Evolutionary conservation across 2,113 vertebrate genomes (phyloP).

Genomic region (Lepus europaeus): DNA sequence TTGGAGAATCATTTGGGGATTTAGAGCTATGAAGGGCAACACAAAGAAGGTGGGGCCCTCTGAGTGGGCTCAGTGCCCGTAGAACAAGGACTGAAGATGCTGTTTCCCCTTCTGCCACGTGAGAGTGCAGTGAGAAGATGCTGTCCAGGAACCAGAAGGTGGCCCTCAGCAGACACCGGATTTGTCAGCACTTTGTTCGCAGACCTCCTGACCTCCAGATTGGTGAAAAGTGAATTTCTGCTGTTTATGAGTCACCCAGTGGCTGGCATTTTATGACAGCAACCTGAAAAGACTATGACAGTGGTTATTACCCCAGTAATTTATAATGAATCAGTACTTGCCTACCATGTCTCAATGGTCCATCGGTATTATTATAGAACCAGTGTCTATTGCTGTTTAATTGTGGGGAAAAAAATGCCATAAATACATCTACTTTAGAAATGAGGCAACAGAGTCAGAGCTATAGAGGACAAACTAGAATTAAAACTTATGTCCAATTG

Average conservation of each 20-base stretch:
- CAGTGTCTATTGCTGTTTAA: background rate
- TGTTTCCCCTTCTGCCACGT: background rate
- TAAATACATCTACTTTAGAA: background rate
- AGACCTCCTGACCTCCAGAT: background rate
- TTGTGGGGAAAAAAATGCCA: background rate
- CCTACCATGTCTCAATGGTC: background rate
- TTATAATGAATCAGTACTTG: background rate
- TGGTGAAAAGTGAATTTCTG: background rate
- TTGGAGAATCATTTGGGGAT: background rate
- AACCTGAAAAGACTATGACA: background rate
- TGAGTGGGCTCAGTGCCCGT: too few relatives aligned
- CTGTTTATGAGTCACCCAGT: background rate
- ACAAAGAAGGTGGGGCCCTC: background rate
- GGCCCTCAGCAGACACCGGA: background rate
- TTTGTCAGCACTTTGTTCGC: too few relatives aligned
- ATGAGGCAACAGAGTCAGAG: background rate
- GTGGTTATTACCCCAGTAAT: background rate
- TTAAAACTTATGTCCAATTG: background rate
- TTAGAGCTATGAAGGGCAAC: background rate
- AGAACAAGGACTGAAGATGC: background rate
- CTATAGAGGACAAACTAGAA: background rate
- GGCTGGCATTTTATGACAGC: background rate
- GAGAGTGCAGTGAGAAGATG: background rate
- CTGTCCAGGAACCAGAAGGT: background rate
- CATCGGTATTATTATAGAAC: background rate